These are phyloP conservation scores for Coregonus suidteri DNA, from an alignment of 2,797 vertebrate species.

Conservation along the genomic window DNA sequence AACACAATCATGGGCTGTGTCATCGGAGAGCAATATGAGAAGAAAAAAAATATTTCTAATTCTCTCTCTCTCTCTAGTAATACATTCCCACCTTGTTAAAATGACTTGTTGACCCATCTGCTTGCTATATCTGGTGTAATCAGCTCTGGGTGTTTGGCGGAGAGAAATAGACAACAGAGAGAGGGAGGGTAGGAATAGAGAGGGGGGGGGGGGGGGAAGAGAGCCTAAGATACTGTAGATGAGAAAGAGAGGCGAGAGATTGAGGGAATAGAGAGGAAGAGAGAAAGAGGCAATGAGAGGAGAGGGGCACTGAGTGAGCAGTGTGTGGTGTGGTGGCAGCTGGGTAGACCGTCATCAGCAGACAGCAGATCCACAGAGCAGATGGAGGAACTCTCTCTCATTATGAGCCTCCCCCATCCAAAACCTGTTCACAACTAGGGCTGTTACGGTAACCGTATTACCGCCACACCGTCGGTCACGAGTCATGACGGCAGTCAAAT, in stretches of 20 bases:
- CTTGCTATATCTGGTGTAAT: conserved; percentile 37
- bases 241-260: conserved; percentile 1
- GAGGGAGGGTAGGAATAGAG: not conserved
- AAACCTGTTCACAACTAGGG: conserved; percentile 11
- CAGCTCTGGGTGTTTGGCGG: not conserved
- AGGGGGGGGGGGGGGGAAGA: not conserved
- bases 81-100: conserved; percentile 37
- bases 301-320: conserved; percentile 1
- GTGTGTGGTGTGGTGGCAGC: conserved; percentile 8
- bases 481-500: too few relatives aligned
- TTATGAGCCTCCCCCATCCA: not conserved
- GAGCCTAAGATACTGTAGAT: too few relatives aligned
- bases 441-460: too few relatives aligned
- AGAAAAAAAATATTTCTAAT: too few relatives aligned
- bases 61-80: not conserved
- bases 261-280: not conserved
- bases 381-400: conserved; percentile 24
- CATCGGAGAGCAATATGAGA: not conserved
- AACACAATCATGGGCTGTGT: not conserved
- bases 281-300: conserved; percentile 3
- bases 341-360: conserved; percentile 22
- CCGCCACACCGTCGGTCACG: too few relatives aligned
- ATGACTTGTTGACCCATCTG: conserved; percentile 44
- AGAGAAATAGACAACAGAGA: not conserved
- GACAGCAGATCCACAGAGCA: conserved; percentile 16